A percentile compares a stretch with the other conserved stretches of the same genome.
These are phyloP conservation scores for Huso huso DNA, from an alignment of 2,797 vertebrate genomes.

Conservation along the genomic window DNA sequence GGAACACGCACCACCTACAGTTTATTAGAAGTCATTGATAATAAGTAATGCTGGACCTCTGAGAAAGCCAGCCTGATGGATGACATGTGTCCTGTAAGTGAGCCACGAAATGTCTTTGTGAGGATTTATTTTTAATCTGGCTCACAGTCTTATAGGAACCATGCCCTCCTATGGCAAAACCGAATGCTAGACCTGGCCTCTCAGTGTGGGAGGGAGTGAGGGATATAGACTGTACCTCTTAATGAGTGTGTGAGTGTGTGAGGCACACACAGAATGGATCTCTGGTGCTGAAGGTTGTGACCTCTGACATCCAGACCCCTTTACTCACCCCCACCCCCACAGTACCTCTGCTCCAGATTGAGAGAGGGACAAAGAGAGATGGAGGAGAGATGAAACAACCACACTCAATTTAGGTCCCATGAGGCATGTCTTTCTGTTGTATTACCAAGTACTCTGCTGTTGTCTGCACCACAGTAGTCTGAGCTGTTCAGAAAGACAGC, in stretches of 20 bases:
- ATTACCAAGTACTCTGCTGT: constrained; percentile 36
- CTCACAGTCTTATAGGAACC: constrained; percentile 9
- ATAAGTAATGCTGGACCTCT: not conserved
- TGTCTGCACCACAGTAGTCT: constrained; percentile 20
- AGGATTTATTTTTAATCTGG: constrained; percentile 15
- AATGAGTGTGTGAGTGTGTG: not conserved
- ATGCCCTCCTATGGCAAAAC: constrained; percentile 1
- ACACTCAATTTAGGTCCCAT: constrained; percentile 29
- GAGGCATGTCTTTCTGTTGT: constrained; percentile 18
- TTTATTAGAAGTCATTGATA: too few relatives aligned
- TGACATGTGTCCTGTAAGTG: constrained; percentile 21
- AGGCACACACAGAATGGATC: not conserved
- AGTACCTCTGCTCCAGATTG: not conserved
- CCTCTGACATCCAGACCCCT: not conserved
- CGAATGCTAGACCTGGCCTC: not conserved
- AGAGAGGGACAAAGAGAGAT: not conserved
- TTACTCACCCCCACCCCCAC: not conserved
- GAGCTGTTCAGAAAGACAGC: constrained; percentile 17
- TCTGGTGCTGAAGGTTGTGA: constrained; percentile 1
- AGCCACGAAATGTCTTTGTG: constrained; percentile 7
- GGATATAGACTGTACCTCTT: constrained; percentile 8
- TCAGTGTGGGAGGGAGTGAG: constrained; percentile 16
- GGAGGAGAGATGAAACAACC: constrained; percentile 16
- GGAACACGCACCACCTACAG: too few relatives aligned
- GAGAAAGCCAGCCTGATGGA: constrained; percentile 6